These are phyloP conservation scores for Drosophila ficusphila DNA, from an alignment of 1,140 invertebrate species.

Conservation along the genomic window DNA sequence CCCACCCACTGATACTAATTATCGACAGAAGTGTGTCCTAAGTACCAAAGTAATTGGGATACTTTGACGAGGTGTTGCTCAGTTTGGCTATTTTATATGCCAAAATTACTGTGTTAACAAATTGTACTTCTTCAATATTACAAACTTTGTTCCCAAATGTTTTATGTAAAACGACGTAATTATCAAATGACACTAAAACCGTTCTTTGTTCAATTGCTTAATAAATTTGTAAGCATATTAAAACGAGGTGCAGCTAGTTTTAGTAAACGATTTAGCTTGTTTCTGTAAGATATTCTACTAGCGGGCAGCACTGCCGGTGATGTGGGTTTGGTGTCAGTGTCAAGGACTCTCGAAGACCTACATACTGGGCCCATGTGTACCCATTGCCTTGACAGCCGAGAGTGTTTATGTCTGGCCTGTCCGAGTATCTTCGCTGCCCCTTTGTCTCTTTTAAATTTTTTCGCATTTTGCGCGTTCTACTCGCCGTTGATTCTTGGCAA, in stretches of 20 bases:
- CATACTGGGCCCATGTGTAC: conserved; percentile 30
- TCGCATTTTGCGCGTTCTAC: conserved; percentile 61
- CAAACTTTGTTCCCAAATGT: no score
- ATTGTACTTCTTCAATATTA: no score
- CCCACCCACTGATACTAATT: conserved; percentile 28
- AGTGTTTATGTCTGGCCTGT: conserved; percentile 60
- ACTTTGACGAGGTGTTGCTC: background rate
- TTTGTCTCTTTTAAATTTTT: conserved; percentile 39
- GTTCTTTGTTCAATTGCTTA: no score
- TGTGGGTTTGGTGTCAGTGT: conserved; percentile 63
- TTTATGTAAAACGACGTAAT: no score
- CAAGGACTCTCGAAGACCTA: conserved; percentile 56
- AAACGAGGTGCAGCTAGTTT: background rate
- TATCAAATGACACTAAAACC: no score
- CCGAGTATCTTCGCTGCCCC: conserved; percentile 8
- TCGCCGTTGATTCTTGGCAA: conserved; percentile 66
- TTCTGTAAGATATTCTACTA: background rate
- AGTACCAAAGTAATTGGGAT: background rate
- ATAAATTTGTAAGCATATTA: no score
- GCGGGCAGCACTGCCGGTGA: conserved; percentile 2
- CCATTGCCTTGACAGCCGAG: conserved; percentile 40
- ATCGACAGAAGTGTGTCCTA: conserved; percentile 34
- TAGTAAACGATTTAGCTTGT: background rate
- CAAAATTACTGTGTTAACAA: no score
- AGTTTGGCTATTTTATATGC: background rate